Base-by-base conservation (phyloP, 2,113 vertebrate species). In the Rhabdomys dilectus region DNA sequence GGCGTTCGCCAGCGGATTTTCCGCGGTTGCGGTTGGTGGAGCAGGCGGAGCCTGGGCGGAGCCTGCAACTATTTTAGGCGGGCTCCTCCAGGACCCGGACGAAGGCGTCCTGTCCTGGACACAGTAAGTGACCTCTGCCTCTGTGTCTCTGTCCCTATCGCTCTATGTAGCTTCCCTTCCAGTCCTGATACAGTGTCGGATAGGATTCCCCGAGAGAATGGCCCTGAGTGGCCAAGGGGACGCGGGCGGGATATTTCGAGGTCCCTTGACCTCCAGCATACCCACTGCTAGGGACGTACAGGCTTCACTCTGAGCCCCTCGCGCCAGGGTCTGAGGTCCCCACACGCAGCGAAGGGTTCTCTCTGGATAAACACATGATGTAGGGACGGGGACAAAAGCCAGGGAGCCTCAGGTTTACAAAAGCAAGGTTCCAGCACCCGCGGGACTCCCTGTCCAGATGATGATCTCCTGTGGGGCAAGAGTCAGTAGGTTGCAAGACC, bases 1-100 rank as follows among this genome's bases (percentile, higher is more conserved):
- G 86, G 76, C 53, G 39, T 12, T 15, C 0, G 82, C 92, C 92
- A 94, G 85, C 86, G 97, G 97, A 68, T 92, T 98, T 98, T 97
- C 97, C 97, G 86, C 45, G 87, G 75, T 84, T 53, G 80, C 70
- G 1, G 42, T 7, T 58, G 26, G n/a, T 42, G 16, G 80, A 64
- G 39, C 21, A 39, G 53, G 39, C 73, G 66, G 91, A 93, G 51
- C 51, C 51, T 42, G 84, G 95, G 93, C 77, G 97, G 92, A 12
- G 92, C 9, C 64, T 4, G 85, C 0, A 39, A 17, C 94, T 96
- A 96, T 96, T 96, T 97, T 78, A 78, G 95, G 93, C 91, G 0
- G 73, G 48, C 81, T 5, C 0, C 26, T 66, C 48, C 31, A 21
- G 0, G 48, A 29, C 45, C 16, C 1, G n/a, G 60, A 16, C 82